phyloP scores from a whole-genome alignment of 2,113 vertebrate genomes.

The Leptocoma aspasia region DNA sequence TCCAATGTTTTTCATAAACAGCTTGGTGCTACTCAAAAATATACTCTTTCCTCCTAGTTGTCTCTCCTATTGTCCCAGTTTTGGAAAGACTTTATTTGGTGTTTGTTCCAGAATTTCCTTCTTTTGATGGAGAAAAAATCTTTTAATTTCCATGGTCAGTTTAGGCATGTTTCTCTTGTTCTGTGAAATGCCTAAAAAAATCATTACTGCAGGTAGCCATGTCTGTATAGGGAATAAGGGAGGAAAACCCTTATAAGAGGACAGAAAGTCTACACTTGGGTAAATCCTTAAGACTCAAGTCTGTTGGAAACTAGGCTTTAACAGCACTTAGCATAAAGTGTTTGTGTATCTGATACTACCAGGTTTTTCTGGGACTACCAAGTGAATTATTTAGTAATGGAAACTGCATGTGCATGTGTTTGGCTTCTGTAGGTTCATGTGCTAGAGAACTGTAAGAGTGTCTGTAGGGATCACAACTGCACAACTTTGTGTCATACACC shows the following conservation, averaged over 20 bases:
- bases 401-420: not conserved
- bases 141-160: not conserved
- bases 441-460: not conserved
- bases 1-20: not conserved
- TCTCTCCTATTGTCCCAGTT: not conserved
- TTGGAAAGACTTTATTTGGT: not conserved
- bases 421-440: not conserved
- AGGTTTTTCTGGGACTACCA: not conserved
- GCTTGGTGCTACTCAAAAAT: not conserved
- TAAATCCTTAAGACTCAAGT: not conserved
- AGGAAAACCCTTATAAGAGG: not conserved
- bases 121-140: not conserved
- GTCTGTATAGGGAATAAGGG: not conserved
- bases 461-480: not conserved
- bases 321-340: not conserved
- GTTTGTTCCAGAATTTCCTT: not conserved
- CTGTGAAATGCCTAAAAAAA: not conserved
- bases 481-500: not conserved
- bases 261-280: not conserved
- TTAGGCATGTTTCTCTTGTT: not conserved
- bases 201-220: not conserved
- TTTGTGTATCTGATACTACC: not conserved
- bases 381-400: not conserved
- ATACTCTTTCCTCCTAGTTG: not conserved
- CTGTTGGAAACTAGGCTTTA: not conserved